Evolutionary conservation across 2,888 invertebrate genomes (phyloP), one percentile per base, ranked within the genome.

Genomic region (Podotricha telesiphe): DNA sequence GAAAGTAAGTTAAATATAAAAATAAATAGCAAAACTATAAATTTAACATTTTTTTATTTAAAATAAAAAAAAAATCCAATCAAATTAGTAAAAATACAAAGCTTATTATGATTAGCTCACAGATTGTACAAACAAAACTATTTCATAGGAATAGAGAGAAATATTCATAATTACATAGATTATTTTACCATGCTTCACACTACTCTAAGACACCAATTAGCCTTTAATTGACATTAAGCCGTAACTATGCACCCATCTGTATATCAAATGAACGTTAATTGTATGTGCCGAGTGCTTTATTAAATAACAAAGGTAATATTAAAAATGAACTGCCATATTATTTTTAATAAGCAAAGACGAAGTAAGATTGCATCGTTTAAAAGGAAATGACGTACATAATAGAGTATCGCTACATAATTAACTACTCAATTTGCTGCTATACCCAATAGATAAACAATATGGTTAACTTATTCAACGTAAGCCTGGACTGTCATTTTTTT

Each of bases 291-390:
- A n/a, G n/a, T n/a, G n/a, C n/a, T n/a, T n/a, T n/a, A n/a, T n/a
- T n/a, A n/a, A n/a, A n/a, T n/a, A n/a, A n/a, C 0, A 37, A 15
- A 58, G 13, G 7, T 37, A 40, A 20, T 61, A 48, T 13, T 5
- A 34, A 47, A 61, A 22, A 61, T 0, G 42, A 15, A 20, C 20
- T 1, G 10, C n/a, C 10, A 48, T n/a, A 61, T 47, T 17, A 55
- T 19, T 48, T 19, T 61, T 61, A 61, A 34, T 48, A 61, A 34
- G 48, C 17, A 61, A 48, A 34, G 28, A 19, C 17, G 17, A 28
- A 22, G 28, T 11, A 7, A 28, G 15, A 11, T 1, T 34, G 6
- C 47, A 61, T 1, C 7, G 7, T 22, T 17, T 61, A 17, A 6
- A 40, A 47, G 13, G 34, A 11, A 28, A 10, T 42, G 20, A 37